Evolutionary conservation across 35 echinoderm and acorn worm genomes (phyloP).

Genomic region (Stichopus chloronotus): DNA sequence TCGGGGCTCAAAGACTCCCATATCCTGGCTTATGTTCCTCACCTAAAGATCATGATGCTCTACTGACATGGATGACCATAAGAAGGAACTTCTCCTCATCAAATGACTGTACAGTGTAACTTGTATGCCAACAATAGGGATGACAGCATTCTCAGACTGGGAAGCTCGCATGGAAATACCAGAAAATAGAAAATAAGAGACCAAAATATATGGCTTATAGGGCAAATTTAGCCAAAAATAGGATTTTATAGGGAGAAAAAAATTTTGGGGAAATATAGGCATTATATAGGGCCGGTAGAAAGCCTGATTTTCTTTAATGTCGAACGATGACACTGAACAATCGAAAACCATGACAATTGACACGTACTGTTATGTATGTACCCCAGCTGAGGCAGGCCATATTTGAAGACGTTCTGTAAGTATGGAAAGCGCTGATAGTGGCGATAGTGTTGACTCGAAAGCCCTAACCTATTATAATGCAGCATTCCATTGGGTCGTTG

Average conservation of each 20-base stretch:
- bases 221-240: conserved; percentile 6
- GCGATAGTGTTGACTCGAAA: no score
- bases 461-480: no score
- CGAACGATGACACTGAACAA: no score
- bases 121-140: conserved; percentile 1
- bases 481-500: no score
- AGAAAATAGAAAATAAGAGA: conserved; percentile 14
- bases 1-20: neutral
- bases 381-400: no score
- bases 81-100: conserved; percentile 10
- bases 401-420: no score
- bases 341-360: no score
- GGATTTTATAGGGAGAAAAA: neutral
- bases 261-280: neutral
- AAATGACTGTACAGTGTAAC: conserved; percentile 12
- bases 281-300: conserved; percentile 9
- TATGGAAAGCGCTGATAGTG: no score
- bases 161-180: neutral
- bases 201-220: conserved; percentile 11
- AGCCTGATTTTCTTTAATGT: neutral
- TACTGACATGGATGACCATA: neutral
- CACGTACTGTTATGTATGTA: no score
- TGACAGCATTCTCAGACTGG: neutral
- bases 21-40: neutral
- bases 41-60: neutral